Evolutionary conservation across 2,113 vertebrate genomes (phyloP), one percentile per base, ranked within the genome.

Genomic region (Chaetura pelagica): DNA sequence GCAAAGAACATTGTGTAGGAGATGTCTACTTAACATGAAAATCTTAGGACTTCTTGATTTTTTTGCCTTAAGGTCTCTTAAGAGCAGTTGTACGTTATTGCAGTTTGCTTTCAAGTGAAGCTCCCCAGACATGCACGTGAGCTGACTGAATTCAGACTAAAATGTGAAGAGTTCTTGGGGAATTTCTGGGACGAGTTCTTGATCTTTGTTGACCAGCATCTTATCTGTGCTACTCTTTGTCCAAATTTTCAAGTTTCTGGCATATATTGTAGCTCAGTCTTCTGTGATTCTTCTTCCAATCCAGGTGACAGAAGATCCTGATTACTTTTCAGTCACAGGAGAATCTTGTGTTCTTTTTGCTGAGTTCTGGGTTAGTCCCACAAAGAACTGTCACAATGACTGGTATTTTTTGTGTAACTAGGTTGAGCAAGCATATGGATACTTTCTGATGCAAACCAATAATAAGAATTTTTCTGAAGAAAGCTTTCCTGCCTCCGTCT

Each of bases 251-350:
- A 30, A 7, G 23, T 42, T 52, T 66, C 54, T 80, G n/a, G 10
- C 0, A 1, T 40, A 19, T 4, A 2, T 58, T 10, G 4, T 61
- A 32, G 52, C 52, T 46, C 15, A 12, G 2, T 59, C 24, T 54
- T 68, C 26, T 71, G 71, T 76, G 69, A 17, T 24, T 58, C 32
- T 44, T 44, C 32, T 19, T 52, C 9, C n/a, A 46, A 1, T 71
- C 51, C 19, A 40, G n/a, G 23, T 46, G n/a, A 40, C 15, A 51
- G 16, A 40, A 54, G n/a, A 32, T 80, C 11, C 29, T 7, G 7
- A 61, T 80, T 61, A 9, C 35, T 72, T 63, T 84, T 78, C 44
- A 38, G 58, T 38, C 27, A 20, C 52, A 48, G 44, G 32, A 63
- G 40, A 32, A 22, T 49, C 24, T 57, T 13, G 3, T 7, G 19